Evolutionary conservation across 2,797 vertebrate species (phyloP), one percentile per base, ranked within the genome.

Genomic region (Dendrocincla tyrannina): DNA sequence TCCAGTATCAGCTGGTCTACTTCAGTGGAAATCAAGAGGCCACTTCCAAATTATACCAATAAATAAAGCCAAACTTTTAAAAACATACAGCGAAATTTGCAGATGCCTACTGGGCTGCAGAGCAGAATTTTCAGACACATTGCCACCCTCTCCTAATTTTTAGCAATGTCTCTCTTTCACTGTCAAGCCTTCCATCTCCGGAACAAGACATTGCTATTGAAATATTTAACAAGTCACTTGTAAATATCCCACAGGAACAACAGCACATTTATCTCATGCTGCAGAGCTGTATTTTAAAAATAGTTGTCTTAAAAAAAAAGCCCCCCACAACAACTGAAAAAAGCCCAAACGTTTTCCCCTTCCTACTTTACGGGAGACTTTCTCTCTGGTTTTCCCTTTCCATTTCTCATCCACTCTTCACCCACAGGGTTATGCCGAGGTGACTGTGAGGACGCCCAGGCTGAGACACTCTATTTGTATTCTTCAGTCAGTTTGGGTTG

Each of bases 381-480:
- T 30, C 47, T 27, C 30, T 84, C 42, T 78, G 60, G 35, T 14
- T 93, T 93, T 91, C 66, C 33, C 32, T 87, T 80, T 50, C 52
- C 16, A 17, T 93, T 94, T 91, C 76, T 83, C 73, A 78, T 42
- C 22, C 47, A 33, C 59, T 90, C 62, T 73, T 91, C 59, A 41
- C 44, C 49, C 42, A 1, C 0, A 0, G 79, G 59, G 79, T 88
- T 93, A 59, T 39, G 66, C 76, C 2, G 63, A 93, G 89, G 92
- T 66, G 60, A 62, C 75, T 88, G 6, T 0, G 50, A 81, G 89
- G 91, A 74, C 23, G 0, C 79, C 82, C 30, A 19, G 82, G 58
- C 89, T 92, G 87, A 91, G 82, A 72, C n/a, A 44, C 63, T 88
- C 70, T 93, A 72, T 97, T 96, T 96, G 95, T 89, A 89, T 94